phyloP scores from a whole-genome alignment of 2,113 vertebrate species.

The Sinocyclocheilus grahami region DNA sequence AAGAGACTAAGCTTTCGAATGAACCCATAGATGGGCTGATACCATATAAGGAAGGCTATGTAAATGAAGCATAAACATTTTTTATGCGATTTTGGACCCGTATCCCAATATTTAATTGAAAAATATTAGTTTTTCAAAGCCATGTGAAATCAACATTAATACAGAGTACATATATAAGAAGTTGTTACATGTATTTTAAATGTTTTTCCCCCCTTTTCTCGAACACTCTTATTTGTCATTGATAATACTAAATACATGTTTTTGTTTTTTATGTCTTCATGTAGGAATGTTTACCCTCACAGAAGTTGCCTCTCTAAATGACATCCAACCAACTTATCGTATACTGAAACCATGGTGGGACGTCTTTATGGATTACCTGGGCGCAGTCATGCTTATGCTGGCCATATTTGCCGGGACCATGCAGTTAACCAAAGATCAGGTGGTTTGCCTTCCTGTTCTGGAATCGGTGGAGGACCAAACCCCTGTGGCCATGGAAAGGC shows the following conservation, averaged over 20 bases:
- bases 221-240: background rate
- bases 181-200: background rate
- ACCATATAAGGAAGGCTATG: too few species aligned
- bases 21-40: too few species aligned
- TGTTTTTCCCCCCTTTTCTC: background rate
- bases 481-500: slow-evolving; percentile 53
- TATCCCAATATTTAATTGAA: too few species aligned
- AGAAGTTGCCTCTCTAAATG: slow-evolving; percentile 97
- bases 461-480: slow-evolving; percentile 72
- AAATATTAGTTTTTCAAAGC: too few species aligned
- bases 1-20: too few species aligned
- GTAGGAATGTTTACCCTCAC: slow-evolving; percentile 99
- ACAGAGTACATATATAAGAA: background rate
- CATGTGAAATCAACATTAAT: background rate
- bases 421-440: slow-evolving; percentile 98
- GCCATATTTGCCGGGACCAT: slow-evolving; percentile 99
- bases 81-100: too few species aligned
- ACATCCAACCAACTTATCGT: slow-evolving; percentile 96
- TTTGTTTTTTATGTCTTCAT: slow-evolving; percentile 61
- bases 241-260: slow-evolving; percentile 21
- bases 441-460: slow-evolving; percentile 94
- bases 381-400: slow-evolving; percentile 97
- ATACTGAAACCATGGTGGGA: slow-evolving; percentile 99
- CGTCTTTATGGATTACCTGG: slow-evolving; percentile 99
- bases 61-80: too few species aligned